These are phyloP conservation scores for Crypturellus tataupa DNA, from an alignment of 2,797 vertebrate species.

Conservation along the genomic window DNA sequence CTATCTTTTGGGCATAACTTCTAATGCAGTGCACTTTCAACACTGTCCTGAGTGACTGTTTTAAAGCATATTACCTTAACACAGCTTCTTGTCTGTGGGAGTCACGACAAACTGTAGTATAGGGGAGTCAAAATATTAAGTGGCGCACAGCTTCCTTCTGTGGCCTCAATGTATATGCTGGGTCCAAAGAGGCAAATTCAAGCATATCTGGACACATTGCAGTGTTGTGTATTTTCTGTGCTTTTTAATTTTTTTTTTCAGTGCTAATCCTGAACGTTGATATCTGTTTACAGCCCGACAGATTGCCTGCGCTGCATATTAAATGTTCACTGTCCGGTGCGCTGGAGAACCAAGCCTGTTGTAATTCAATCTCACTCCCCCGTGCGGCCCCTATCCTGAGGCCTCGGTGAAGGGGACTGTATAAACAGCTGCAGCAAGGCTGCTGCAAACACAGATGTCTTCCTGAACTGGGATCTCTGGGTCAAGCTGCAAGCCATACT, in stretches of 20 bases:
- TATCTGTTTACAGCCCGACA: not conserved
- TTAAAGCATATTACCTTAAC: not conserved
- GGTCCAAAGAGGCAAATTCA: not conserved
- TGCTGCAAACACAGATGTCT: not conserved
- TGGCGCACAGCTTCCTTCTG: not conserved
- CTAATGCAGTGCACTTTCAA: not conserved
- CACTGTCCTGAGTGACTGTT: not conserved
- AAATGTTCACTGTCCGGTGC: not conserved
- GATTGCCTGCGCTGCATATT: not conserved
- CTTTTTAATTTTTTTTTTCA: not conserved
- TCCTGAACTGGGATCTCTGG: not conserved
- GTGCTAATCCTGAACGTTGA: not conserved
- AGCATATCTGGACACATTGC: fast-evolving
- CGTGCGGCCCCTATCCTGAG: fast-evolving
- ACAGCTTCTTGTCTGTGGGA: not conserved
- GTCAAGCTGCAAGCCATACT: not conserved
- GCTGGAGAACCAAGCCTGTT: fast-evolving
- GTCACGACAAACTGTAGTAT: not conserved
- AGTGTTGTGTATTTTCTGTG: not conserved
- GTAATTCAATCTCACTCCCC: not conserved
- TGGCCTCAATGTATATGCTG: not conserved
- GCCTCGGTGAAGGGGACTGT: not conserved
- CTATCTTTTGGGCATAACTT: not conserved
- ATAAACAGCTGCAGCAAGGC: conserved; percentile 56
- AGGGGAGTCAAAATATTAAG: not conserved